Evolutionary conservation across 2,113 vertebrate species (phyloP).

Genomic region (Crocuta crocuta): DNA sequence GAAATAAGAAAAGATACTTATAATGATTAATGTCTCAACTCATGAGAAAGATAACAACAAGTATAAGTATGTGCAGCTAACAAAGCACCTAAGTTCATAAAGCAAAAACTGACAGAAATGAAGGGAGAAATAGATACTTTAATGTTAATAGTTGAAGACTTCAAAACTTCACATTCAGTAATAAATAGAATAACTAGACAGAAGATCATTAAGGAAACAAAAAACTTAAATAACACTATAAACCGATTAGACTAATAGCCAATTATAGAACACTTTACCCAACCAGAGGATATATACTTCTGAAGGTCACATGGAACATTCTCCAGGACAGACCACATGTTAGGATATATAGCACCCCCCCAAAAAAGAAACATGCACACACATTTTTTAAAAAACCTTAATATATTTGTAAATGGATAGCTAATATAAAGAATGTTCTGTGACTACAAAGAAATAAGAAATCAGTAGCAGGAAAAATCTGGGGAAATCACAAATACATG

Average conservation of each 20-base stretch:
- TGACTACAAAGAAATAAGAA: background rate
- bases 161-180: background rate
- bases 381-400: background rate
- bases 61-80: background rate
- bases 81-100: background rate
- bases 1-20: background rate
- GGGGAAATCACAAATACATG: background rate
- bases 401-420: background rate
- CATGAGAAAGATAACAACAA: background rate
- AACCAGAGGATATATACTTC: background rate
- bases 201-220: background rate
- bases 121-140: background rate
- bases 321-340: background rate
- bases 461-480: background rate
- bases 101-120: background rate
- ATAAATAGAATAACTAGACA: background rate
- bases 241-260: background rate
- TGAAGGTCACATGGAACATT: background rate
- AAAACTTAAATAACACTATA: background rate
- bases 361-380: background rate
- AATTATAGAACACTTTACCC: background rate
- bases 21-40: background rate
- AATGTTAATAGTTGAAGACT: background rate
- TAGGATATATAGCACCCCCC: no score
- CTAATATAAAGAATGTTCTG: background rate